Evolutionary conservation across 1,140 invertebrate species (phyloP), one percentile per base, ranked within the genome.

Genomic region (Heliothis subflexa): DNA sequence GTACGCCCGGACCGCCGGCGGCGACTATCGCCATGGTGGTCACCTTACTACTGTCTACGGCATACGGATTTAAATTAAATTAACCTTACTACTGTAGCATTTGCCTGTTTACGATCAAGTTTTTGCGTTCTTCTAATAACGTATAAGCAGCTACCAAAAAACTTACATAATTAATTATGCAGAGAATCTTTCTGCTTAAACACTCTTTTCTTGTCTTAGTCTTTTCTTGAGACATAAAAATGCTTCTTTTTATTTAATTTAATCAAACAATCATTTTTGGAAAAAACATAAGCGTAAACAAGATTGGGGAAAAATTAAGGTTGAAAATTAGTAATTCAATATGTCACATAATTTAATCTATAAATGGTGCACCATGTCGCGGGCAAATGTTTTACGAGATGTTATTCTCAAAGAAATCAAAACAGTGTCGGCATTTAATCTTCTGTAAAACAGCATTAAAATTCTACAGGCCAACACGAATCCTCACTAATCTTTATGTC

Each of bases 1-100:
- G 91, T 92, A 91, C 86, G 86, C 75, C 78, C 80, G 79, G 91
- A 92, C 91, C 91, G 89, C 93, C 91, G 33, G 91, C 90, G 57
- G 91, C 86, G 91, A 85, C 83, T 88, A 76, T 73, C 86, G 71
- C 81, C 81, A 76, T 81, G 91, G 91, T 93, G 91, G 91, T 84
- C 86, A 84, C 83, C 83, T 81, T 61, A 21, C 40, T 70, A 55
- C 66, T 59, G 16, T 62, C 50, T 66, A 62, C 45, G 25, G 40
- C 16, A 55, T 25, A 21, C 28, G 33, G 47, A 25, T 68, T 68
- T 52, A 14, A 50, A 68, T 49, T 28, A 50, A 66, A 40, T 40
- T 14, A 55, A 55, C 14, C 21, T 57, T 57, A 21, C 18, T 57
- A 18, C 18, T 21, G 18, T 25, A 21, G 10, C 4, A 18, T 4